Percentiles rank a stretch among this genome's conserved stretches.
Conservation (phyloP, 2,113 vertebrate genomes). For the Bungarus multicinctus region DNA sequence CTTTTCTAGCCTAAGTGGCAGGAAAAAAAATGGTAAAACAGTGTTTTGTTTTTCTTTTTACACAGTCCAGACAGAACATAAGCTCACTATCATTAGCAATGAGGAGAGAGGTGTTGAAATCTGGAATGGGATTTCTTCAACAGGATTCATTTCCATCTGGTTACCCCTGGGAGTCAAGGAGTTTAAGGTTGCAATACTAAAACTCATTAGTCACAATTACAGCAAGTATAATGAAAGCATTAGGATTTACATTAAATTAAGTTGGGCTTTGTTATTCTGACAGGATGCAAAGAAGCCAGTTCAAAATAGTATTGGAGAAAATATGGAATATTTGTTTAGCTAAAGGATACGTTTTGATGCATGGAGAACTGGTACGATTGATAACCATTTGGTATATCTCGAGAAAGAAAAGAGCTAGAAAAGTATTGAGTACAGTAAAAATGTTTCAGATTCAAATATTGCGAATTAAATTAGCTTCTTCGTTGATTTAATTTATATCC, state of each 20-base stretch:
- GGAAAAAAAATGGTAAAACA: neutral
- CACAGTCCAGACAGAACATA: neutral
- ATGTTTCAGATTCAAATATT: neutral
- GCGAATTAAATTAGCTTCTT: neutral
- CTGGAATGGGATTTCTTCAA: neutral
- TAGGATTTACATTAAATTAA: neutral
- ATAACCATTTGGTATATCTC: neutral
- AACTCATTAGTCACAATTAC: neutral
- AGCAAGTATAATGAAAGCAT: neutral
- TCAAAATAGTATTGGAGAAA: neutral
- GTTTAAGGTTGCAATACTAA: neutral
- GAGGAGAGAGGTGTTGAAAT: neutral
- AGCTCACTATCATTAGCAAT: neutral
- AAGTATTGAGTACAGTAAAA: neutral
- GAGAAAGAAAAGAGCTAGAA: neutral
- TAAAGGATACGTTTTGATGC: neutral
- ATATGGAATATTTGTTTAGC: neutral
- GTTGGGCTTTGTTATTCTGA: neutral
- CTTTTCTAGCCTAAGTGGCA: neutral
- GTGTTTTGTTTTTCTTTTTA: neutral
- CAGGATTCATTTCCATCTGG: neutral
- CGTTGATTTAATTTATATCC: neutral
- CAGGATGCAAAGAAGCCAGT: neutral
- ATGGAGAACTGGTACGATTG: too few relatives aligned
- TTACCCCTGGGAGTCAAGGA: neutral